Base-by-base conservation (phyloP, 2,888 invertebrate species). In the Busseola fusca region DNA sequence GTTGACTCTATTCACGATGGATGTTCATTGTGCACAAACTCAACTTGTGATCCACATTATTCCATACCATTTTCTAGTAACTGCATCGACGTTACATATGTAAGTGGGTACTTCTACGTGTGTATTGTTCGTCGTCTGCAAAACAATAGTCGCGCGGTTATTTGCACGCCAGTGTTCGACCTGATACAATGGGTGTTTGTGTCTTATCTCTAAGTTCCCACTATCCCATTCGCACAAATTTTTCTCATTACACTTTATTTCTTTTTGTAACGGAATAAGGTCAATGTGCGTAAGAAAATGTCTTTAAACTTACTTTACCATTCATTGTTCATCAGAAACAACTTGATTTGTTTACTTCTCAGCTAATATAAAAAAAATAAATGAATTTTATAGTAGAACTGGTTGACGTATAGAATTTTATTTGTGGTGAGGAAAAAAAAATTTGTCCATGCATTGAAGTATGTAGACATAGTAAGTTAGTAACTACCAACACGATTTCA, bases 221-320 rank as follows among this genome's bases (percentile, higher is more conserved):
- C 93, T 91, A 89, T 87, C 87, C 84, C 82, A 91, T 93, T 93
- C 92, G 91, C 92, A 92, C 92, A 93, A 90, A 86, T 90, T 91
- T 93, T 93, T 93, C 93, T 90, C 93, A 92, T 91, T 91, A 89
- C 86, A 87, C 87, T 89, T 84, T 80, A 81, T 79, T 84, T 84
- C 86, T 89, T 90, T 89, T 90, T 89, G 80, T 87, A 84, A 78
- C 73, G 83, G 86, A 89, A 89, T 89, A 88, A 86, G 90, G 90
- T 88, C 88, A 86, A 84, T 83, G 86, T 84, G 88, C 86, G 84
- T 86, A 77, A 76, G 74, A 83, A 76, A 73, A 86, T 72, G 64
- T 52, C 63, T 85, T 73, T 68, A 73, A 78, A 67, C 59, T 66
- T 57, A 73, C 66, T 54, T 66, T 74, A 74, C 45, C 64, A 78